These are phyloP conservation scores for Neolamprologus longior DNA, from an alignment of 2,113 vertebrate species.

Conservation along the genomic window DNA sequence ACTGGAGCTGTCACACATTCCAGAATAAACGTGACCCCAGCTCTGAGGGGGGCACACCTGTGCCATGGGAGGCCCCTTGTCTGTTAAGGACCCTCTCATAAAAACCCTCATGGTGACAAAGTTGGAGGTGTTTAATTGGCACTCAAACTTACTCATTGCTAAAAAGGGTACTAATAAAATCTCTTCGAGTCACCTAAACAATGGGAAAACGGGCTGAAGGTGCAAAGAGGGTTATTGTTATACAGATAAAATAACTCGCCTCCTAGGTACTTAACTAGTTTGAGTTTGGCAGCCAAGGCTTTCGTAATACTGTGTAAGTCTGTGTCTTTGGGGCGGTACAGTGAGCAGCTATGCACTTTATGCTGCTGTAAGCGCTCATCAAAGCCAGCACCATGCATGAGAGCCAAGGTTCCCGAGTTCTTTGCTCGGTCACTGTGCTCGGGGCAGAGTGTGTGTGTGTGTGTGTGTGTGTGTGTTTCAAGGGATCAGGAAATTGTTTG, in stretches of 20 bases:
- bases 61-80: slow-evolving; percentile 30
- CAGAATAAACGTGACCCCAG: slow-evolving; percentile 46
- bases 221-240: not conserved
- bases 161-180: slow-evolving; percentile 32
- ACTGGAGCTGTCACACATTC: slow-evolving; percentile 51
- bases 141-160: slow-evolving; percentile 28
- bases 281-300: slow-evolving; percentile 16
- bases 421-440: slow-evolving; percentile 13
- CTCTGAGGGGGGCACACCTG: slow-evolving; percentile 55
- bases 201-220: not conserved
- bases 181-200: slow-evolving; percentile 24
- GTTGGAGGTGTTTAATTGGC: slow-evolving; percentile 52
- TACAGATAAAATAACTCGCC: not conserved
- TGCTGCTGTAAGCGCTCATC: slow-evolving; percentile 66
- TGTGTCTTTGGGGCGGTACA: slow-evolving; percentile 46
- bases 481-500: slow-evolving; percentile 29
- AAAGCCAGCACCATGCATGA: slow-evolving; percentile 64
- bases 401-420: slow-evolving; percentile 42
- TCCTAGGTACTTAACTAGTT: slow-evolving; percentile 11
- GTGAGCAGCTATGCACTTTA: slow-evolving; percentile 68
- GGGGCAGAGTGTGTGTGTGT: not conserved
- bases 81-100: slow-evolving; percentile 32
- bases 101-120: slow-evolving; percentile 39
- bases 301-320: slow-evolving; percentile 31
- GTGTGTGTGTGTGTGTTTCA: not conserved